phyloP scores from a whole-genome alignment of 2,797 vertebrate genomes.

The Bradypodion pumilum region DNA sequence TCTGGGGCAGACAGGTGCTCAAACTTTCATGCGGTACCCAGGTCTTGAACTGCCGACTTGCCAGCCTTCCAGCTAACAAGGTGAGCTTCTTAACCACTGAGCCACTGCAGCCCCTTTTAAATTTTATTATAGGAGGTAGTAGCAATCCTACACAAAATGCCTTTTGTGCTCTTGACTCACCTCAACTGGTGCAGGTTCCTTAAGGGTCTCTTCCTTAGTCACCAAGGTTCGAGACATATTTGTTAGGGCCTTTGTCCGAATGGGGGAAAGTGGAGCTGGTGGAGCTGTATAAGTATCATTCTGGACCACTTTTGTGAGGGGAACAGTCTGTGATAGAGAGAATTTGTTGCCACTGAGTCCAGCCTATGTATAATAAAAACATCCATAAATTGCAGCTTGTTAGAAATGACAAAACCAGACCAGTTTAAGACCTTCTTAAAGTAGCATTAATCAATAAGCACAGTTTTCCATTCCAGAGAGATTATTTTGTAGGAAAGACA shows the following conservation, averaged over 20 bases:
- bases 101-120: too few species aligned
- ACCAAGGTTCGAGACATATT: conserved; percentile 87
- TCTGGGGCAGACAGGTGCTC: too few species aligned
- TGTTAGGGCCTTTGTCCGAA: conserved; percentile 78
- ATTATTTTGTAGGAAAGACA: neutral
- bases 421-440: neutral
- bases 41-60: too few species aligned
- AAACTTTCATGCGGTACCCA: too few species aligned
- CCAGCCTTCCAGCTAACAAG: too few species aligned
- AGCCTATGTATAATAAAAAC: conserved; percentile 73
- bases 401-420: neutral
- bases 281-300: conserved; percentile 92
- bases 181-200: conserved; percentile 72
- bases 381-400: conserved; percentile 33
- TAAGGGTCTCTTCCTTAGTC: conserved; percentile 81
- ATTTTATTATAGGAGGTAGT: neutral
- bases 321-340: conserved; percentile 83
- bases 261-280: conserved; percentile 66
- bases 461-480: neutral
- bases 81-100: too few species aligned
- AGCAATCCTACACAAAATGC: neutral
- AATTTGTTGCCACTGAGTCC: conserved; percentile 79
- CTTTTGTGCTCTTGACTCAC: conserved; percentile 61
- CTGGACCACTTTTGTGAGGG: conserved; percentile 95
- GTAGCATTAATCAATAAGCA: neutral